Conservation (phyloP, 2,113 vertebrate genomes). For the Crotophaga sulcirostris region DNA sequence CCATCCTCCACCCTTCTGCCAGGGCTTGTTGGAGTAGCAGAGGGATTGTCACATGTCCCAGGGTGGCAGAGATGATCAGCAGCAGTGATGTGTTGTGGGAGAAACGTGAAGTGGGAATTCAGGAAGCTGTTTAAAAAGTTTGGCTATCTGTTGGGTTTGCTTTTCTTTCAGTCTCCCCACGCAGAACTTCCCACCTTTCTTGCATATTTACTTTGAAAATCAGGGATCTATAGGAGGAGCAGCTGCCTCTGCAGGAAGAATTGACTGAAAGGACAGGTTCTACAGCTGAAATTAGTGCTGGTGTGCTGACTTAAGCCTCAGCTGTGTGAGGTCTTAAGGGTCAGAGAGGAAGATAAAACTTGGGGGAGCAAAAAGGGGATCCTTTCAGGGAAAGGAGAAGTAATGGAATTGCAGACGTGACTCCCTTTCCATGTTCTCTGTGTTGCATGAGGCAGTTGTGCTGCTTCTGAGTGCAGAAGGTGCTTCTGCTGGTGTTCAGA, state of each 20-base stretch:
- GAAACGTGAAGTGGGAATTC: not conserved
- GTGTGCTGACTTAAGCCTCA: not conserved
- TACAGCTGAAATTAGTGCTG: not conserved
- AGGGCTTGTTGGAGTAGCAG: not conserved
- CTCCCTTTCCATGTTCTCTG: not conserved
- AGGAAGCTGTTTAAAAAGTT: not conserved
- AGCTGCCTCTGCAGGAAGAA: not conserved
- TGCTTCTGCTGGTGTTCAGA: not conserved
- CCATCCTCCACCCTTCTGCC: not conserved
- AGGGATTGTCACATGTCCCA: not conserved
- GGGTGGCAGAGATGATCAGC: not conserved
- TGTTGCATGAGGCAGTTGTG: not conserved
- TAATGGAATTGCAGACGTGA: accelerated
- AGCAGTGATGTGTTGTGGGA: not conserved
- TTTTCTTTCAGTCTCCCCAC: not conserved
- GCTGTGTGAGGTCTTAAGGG: not conserved
- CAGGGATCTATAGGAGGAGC: not conserved
- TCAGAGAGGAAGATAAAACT: not conserved
- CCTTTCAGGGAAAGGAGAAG: not conserved
- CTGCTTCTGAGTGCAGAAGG: not conserved
- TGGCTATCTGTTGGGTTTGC: not conserved
- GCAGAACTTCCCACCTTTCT: not conserved
- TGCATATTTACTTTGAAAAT: not conserved
- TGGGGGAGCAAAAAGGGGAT: not conserved
- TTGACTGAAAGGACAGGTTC: not conserved